Percentiles rank a stretch among this genome's conserved stretches.
Evolutionary conservation across 2,113 vertebrate species (phyloP).

Genomic region (Hystrix cristata): DNA sequence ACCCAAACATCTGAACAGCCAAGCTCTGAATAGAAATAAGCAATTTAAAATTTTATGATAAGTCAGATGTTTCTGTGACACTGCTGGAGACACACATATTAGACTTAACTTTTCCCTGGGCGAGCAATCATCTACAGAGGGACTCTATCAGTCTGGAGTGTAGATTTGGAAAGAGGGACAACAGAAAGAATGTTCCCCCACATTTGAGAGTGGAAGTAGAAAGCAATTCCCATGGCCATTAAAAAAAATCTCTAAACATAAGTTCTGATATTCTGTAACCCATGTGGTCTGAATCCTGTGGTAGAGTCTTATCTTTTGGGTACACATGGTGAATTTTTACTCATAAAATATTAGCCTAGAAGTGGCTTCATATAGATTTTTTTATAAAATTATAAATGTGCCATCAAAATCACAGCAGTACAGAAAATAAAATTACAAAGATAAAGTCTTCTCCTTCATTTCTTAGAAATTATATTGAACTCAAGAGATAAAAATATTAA

Average conservation of each 20-base stretch:
- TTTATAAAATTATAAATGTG: not conserved
- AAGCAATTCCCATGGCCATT: not conserved
- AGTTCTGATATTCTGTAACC: not conserved
- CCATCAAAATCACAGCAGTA: not conserved
- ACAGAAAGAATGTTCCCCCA: not conserved
- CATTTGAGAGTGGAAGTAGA: not conserved
- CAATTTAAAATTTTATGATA: slow-evolving; percentile 66
- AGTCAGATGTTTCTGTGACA: slow-evolving; percentile 58
- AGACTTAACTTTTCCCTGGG: not conserved
- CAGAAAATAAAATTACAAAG: not conserved
- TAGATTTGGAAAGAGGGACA: not conserved
- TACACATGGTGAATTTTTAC: not conserved
- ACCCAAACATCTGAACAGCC: slow-evolving; percentile 64
- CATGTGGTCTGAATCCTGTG: not conserved
- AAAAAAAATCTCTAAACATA: not conserved
- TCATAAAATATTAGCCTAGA: not conserved
- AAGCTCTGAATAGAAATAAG: slow-evolving; percentile 63
- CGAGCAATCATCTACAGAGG: not conserved
- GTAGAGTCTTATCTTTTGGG: not conserved
- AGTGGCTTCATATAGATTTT: not conserved
- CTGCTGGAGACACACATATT: not conserved
- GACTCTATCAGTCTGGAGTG: slow-evolving; percentile 35
- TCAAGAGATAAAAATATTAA: not conserved
- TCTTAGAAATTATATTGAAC: not conserved
- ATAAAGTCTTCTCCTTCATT: not conserved